phyloP scores from a whole-genome alignment of 2,888 invertebrate genomes.

The Acheta domesticus region DNA sequence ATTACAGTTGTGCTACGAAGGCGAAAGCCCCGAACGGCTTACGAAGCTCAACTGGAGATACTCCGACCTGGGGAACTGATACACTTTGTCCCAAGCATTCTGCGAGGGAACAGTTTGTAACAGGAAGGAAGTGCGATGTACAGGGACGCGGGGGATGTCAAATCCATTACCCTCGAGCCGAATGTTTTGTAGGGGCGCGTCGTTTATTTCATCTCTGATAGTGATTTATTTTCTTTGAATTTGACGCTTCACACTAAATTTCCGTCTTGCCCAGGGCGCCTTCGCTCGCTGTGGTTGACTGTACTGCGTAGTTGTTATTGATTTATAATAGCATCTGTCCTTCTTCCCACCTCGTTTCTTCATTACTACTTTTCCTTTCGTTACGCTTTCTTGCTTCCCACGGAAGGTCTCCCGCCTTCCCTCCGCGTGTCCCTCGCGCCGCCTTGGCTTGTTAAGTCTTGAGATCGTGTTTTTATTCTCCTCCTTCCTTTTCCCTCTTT shows the following conservation, averaged over 20 bases:
- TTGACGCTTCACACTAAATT: not conserved
- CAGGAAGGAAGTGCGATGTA: too few relatives aligned
- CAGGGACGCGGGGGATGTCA: too few relatives aligned
- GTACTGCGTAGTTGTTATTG: not conserved
- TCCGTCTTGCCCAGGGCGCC: not conserved
- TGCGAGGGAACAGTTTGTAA: too few relatives aligned
- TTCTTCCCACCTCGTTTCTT: conserved; percentile 1
- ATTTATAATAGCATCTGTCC: conserved; percentile 18
- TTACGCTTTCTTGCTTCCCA: not conserved
- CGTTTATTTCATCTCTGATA: too few relatives aligned
- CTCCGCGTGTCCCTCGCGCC: not conserved
- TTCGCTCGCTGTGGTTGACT: not conserved
- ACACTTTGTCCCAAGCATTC: too few relatives aligned
- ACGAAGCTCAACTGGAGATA: too few relatives aligned
- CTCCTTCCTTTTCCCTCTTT: not conserved
- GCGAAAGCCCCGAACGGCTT: too few relatives aligned
- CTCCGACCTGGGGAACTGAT: too few relatives aligned
- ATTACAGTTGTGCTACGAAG: too few relatives aligned
- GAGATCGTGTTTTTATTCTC: conserved; percentile 10
- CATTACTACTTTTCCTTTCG: conserved; percentile 18
- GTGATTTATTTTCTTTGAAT: not conserved
- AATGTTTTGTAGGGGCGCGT: too few relatives aligned
- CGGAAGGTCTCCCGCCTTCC: not conserved
- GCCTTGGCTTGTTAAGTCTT: conserved; percentile 10
- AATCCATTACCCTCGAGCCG: too few relatives aligned